Base-by-base conservation (phyloP, 2,797 vertebrate species). In the Strix occidentalis region DNA sequence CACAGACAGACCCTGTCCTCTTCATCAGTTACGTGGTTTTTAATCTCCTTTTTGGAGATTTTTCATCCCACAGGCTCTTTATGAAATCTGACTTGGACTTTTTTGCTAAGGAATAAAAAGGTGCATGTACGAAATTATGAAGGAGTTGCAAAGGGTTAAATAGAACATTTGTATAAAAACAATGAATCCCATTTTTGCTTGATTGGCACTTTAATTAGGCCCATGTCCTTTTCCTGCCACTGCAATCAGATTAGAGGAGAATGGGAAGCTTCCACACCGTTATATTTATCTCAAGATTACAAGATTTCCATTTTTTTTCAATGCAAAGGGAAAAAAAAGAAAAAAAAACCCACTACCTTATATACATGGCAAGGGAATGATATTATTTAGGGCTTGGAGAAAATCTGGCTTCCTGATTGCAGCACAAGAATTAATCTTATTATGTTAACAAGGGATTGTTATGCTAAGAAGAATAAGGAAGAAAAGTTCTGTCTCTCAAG, bases 131-230 rank as follows among this genome's bases (percentile, higher is more conserved):
- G 28, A 63, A 77, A 70, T 15, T 1, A 53, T 10, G 43, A 56
- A 33, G 0, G 3, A 28, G 31, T 57, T 6, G 5, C 16, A 8
- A 92, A 81, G 84, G 68, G 93, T 95, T 95, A 96, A 96, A n/a
- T 2, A 24, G 48, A 97, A 77, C 82, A 89, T 95, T 97, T 96
- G 75, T 80, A 66, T 95, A 95, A 96, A 97, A 84, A 94, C 92
- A 95, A 89, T 74, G 84, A 85, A 61, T 84, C 90, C 90, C 93
- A 74, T 97, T 97, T 98, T 43, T 58, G 48, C 91, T 97, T 98
- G 97, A 98, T 95, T 97, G 97, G 96, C 95, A 97, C 96, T 96
- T 98, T 98, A 98, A 98, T 98, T 98, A 98, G 95, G 87, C 83
- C 91, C 87, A 9, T 65, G 90, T 97, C 96, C 95, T 98, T 96